A percentile compares a stretch with the other conserved stretches of the same genome.
These are phyloP conservation scores for Epizoanthus rinbou DNA, from an alignment of 92 coral and sea anemone genomes.

Conservation along the genomic window DNA sequence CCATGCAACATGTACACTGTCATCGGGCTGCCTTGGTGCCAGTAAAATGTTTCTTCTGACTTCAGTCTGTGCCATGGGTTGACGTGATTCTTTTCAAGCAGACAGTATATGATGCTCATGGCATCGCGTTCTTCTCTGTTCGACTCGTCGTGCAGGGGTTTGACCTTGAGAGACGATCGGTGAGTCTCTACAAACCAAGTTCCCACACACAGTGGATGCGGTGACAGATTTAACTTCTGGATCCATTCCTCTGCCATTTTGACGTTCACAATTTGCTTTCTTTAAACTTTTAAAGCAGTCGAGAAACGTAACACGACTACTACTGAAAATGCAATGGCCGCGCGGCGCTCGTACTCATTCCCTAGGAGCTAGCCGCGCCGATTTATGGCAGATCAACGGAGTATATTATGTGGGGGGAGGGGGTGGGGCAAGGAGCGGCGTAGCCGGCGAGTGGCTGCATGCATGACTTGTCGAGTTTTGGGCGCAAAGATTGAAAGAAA, in stretches of 20 bases:
- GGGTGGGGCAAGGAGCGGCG: too few relatives aligned
- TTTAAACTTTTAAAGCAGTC: too few relatives aligned
- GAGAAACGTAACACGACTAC: too few relatives aligned
- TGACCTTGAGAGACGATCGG: slow-evolving; percentile 64
- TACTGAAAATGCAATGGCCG: too few relatives aligned
- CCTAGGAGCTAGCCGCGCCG: too few relatives aligned
- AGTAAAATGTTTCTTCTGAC: slow-evolving; percentile 83
- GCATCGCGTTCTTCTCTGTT: slow-evolving; percentile 68
- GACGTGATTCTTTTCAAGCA: slow-evolving; percentile 57
- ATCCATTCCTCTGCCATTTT: slow-evolving; percentile 73
- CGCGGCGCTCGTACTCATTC: too few relatives aligned
- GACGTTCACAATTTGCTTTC: too few relatives aligned
- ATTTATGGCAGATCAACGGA: too few relatives aligned
- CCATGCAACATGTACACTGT: slow-evolving; percentile 61
- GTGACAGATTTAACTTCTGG: slow-evolving; percentile 62
- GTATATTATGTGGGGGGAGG: too few relatives aligned
- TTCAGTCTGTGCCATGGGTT: slow-evolving; percentile 80
- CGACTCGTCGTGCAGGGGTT: slow-evolving; percentile 60
- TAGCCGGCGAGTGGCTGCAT: too few relatives aligned
- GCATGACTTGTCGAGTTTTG: too few relatives aligned
- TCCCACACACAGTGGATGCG: slow-evolving; percentile 67
- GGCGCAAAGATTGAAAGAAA: too few relatives aligned
- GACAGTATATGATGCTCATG: slow-evolving; percentile 63
- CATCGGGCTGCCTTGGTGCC: slow-evolving; percentile 73
- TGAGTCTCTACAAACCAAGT: slow-evolving; percentile 58